Percentiles rank a stretch among this genome's conserved stretches.
Conservation (phyloP, 2,888 invertebrate genomes). For the Microplitis manilae region DNA sequence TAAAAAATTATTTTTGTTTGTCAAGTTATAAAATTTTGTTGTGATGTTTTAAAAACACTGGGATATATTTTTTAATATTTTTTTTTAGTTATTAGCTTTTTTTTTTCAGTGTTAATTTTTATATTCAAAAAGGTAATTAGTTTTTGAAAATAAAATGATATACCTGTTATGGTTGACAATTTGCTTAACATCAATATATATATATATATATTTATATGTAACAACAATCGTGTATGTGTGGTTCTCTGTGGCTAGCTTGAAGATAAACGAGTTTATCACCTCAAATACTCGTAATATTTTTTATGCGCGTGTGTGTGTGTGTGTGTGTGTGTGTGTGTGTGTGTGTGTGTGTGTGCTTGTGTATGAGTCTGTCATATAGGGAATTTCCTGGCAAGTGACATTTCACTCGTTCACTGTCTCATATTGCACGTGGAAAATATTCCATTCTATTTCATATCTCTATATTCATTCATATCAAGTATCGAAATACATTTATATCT, state of each 20-base stretch:
- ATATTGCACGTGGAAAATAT: slow-evolving; percentile 24
- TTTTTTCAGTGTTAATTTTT: not conserved
- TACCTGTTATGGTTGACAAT: slow-evolving; percentile 44
- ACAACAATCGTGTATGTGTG: slow-evolving; percentile 29
- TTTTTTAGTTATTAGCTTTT: slow-evolving; percentile 19
- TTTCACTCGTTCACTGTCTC: slow-evolving; percentile 19
- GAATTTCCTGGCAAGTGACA: slow-evolving; percentile 23
- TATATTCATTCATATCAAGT: not conserved
- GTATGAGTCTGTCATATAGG: slow-evolving; percentile 27
- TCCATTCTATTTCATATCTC: slow-evolving; percentile 10
- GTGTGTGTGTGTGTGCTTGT: slow-evolving; percentile 34
- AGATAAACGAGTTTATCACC: slow-evolving; percentile 50
- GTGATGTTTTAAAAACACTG: not conserved
- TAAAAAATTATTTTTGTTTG: no score
- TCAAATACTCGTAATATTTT: slow-evolving; percentile 39
- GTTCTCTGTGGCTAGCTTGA: slow-evolving; percentile 40
- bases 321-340: slow-evolving; percentile 27
- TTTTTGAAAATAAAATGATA: slow-evolving; percentile 35
- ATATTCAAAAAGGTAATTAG: slow-evolving; percentile 12
- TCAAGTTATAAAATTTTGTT: no score
- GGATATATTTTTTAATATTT: no score
- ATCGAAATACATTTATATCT: slow-evolving; percentile 10
- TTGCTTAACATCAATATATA: slow-evolving; percentile 42
- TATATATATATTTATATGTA: slow-evolving; percentile 30
- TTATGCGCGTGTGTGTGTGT: slow-evolving; percentile 33